A percentile compares a stretch with the other conserved stretches of the same genome.
Evolutionary conservation across 2,113 vertebrate species (phyloP).

Genomic region (Phaethornis superciliosus): DNA sequence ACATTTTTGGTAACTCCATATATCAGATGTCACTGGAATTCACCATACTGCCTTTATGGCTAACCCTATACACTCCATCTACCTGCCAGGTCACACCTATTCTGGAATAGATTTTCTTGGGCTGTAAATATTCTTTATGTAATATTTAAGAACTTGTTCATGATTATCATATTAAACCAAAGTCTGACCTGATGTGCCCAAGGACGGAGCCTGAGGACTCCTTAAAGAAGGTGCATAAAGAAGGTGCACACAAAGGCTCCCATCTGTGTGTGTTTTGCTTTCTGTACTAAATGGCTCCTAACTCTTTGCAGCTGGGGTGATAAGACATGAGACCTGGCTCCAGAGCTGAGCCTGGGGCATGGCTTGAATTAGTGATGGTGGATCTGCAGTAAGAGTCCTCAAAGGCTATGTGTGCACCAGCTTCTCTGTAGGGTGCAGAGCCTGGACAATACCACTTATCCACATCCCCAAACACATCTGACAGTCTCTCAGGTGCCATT

Average conservation of each 20-base stretch:
- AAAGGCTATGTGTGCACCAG: neutral
- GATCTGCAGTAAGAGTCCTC: neutral
- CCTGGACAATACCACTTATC: neutral
- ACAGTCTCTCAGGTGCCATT: neutral
- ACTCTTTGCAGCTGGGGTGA: neutral
- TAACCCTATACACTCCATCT: neutral
- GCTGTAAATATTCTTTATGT: neutral
- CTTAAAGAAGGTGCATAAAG: neutral
- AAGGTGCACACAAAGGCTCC: neutral
- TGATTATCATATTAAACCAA: neutral
- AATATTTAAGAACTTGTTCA: neutral
- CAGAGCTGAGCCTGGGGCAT: neutral
- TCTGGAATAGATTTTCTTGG: neutral
- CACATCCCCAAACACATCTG: neutral
- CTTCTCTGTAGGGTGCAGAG: neutral
- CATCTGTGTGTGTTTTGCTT: neutral
- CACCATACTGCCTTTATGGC: neutral
- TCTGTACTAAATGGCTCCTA: neutral
- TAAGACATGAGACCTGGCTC: neutral
- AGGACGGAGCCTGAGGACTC: neutral
- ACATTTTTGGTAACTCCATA: neutral
- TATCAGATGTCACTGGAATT: neutral
- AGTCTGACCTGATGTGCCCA: neutral
- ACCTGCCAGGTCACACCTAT: rapidly evolving
- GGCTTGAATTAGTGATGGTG: neutral